These are phyloP conservation scores for Atta texana DNA, from an alignment of 1,140 invertebrate genomes.

Conservation along the genomic window DNA sequence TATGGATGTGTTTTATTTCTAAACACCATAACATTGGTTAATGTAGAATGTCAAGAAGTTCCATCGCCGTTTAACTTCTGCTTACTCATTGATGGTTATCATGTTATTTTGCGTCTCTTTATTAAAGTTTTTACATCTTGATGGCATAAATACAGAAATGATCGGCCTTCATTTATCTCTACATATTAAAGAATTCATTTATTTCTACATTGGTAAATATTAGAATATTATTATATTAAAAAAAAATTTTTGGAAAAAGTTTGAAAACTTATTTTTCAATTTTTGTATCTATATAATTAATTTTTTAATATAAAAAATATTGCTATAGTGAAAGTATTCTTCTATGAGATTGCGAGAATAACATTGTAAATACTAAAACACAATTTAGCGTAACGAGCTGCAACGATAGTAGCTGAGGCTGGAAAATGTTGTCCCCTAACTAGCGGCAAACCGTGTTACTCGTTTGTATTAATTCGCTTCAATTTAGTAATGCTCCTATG, in stretches of 20 bases:
- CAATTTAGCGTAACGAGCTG: conserved; percentile 43
- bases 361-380: conserved; percentile 22
- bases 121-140: background rate
- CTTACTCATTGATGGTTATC: background rate
- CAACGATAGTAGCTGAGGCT: conserved; percentile 13
- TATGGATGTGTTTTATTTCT: background rate
- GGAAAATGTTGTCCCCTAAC: conserved; percentile 25
- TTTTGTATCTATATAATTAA: background rate
- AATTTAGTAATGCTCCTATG: background rate
- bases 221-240: background rate
- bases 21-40: background rate
- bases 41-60: background rate
- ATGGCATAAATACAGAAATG: background rate
- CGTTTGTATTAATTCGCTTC: conserved; percentile 21
- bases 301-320: conserved; percentile 3
- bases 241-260: no score
- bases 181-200: background rate
- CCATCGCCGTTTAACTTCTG: background rate
- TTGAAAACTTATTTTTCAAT: background rate
- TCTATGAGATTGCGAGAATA: background rate
- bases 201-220: background rate
- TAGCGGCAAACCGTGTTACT: conserved; percentile 53
- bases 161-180: background rate
- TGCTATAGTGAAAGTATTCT: background rate
- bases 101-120: background rate